A percentile compares a stretch with the other conserved stretches of the same genome.
phyloP scores from a whole-genome alignment of 2,888 invertebrate genomes.

The Heliconius aoede region DNA sequence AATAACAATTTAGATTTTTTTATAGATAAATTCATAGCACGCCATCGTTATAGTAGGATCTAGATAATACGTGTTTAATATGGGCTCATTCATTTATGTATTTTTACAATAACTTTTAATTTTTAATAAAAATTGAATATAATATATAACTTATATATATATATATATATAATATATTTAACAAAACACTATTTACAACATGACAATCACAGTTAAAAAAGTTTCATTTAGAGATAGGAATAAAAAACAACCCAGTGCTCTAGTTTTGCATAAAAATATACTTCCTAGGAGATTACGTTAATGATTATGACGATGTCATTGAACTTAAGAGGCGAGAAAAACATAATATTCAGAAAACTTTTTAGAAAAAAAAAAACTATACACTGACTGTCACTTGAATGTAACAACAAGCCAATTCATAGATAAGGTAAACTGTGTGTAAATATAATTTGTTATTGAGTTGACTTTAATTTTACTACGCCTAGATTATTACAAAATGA shows the following conservation, averaged over 20 bases:
- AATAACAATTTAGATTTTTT: not conserved
- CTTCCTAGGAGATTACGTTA: not conserved
- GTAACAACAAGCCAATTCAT: not conserved
- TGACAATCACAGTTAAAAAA: not conserved
- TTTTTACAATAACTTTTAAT: too few species aligned
- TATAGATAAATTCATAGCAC: not conserved
- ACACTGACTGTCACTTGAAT: not conserved
- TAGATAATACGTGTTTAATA: not conserved
- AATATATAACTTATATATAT: not conserved
- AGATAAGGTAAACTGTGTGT: constrained; percentile 7
- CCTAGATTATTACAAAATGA: constrained; percentile 30
- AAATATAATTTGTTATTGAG: not conserved
- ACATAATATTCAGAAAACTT: not conserved
- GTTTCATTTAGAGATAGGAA: not conserved
- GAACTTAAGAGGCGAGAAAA: too few species aligned
- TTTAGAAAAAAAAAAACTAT: not conserved
- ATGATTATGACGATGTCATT: not conserved
- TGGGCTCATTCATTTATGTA: not conserved
- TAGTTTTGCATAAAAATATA: too few species aligned
- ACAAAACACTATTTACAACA: not conserved
- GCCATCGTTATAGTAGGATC: not conserved
- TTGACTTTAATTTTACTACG: constrained; percentile 10
- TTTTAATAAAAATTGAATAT: too few species aligned
- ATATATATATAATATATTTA: too few species aligned
- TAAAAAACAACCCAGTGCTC: not conserved